Evolutionary conservation across 2,888 invertebrate species (phyloP).

Genomic region (Spatulosminthurus flaviceps): DNA sequence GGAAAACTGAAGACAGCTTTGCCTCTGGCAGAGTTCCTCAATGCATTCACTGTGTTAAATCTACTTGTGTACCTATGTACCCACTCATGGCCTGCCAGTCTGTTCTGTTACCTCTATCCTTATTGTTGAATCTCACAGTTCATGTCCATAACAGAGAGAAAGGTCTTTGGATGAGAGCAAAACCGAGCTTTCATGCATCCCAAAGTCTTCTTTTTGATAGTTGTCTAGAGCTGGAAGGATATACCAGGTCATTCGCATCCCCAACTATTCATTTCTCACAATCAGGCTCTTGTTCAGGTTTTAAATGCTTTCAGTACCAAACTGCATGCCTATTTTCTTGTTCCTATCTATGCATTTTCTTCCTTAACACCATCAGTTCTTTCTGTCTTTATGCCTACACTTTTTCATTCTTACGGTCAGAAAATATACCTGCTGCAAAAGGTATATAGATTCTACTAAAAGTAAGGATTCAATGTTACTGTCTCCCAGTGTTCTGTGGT

Average conservation of each 20-base stretch:
- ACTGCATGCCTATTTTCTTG: conserved; percentile 8
- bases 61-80: not conserved
- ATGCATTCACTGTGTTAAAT: not conserved
- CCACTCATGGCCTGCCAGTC: not conserved
- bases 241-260: conserved; percentile 46
- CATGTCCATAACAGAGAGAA: conserved; percentile 28
- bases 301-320: not conserved
- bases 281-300: conserved; percentile 12
- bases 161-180: conserved; percentile 24
- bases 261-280: conserved; percentile 29
- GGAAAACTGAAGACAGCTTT: conserved; percentile 27
- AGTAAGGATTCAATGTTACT: no score
- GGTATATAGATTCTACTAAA: no score
- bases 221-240: conserved; percentile 32
- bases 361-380: not conserved
- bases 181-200: conserved; percentile 1
- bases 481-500: no score
- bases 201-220: conserved; percentile 16
- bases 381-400: conserved; percentile 2
- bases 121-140: conserved; percentile 7
- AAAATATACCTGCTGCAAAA: no score
- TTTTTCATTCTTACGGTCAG: not conserved
- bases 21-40: conserved; percentile 24
- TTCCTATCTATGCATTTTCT: conserved; percentile 4
- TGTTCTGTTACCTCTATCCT: conserved; percentile 3